A percentile compares a stretch with the other conserved stretches of the same genome.
Conservation (phyloP, 2,797 vertebrate species). For the Ibycter americanus region DNA sequence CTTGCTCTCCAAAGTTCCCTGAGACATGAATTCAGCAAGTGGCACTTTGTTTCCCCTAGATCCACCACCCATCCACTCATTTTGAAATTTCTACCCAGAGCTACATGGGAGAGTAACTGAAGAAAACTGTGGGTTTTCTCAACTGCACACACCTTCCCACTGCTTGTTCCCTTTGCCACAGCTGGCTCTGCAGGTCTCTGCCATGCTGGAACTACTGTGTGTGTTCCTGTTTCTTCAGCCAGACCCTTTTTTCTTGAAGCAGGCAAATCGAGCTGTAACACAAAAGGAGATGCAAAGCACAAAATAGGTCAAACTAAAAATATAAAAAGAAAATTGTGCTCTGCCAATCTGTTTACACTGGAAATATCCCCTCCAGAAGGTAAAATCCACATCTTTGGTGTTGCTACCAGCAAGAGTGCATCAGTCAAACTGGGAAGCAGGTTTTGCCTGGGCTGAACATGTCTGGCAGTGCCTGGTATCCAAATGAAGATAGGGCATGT, state of each 20-base stretch:
- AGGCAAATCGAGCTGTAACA: accelerated
- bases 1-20: not conserved
- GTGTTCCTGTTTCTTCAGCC: not conserved
- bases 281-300: not conserved
- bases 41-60: not conserved
- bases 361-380: not conserved
- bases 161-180: not conserved
- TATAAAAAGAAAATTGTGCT: not conserved
- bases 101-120: not conserved
- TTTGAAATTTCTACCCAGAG: not conserved
- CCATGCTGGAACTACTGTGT: too few species aligned
- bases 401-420: not conserved
- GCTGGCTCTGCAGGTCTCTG: not conserved
- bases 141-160: not conserved
- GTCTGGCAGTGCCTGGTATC: not conserved
- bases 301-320: not conserved
- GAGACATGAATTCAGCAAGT: not conserved
- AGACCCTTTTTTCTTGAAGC: not conserved
- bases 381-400: not conserved
- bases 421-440: not conserved
- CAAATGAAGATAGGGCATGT: not conserved
- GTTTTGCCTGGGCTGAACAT: not conserved
- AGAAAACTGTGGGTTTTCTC: not conserved
- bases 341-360: not conserved
- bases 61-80: not conserved